phyloP scores from a whole-genome alignment of 2,888 invertebrate genomes.

The Ditylenchus weischeri region DNA sequence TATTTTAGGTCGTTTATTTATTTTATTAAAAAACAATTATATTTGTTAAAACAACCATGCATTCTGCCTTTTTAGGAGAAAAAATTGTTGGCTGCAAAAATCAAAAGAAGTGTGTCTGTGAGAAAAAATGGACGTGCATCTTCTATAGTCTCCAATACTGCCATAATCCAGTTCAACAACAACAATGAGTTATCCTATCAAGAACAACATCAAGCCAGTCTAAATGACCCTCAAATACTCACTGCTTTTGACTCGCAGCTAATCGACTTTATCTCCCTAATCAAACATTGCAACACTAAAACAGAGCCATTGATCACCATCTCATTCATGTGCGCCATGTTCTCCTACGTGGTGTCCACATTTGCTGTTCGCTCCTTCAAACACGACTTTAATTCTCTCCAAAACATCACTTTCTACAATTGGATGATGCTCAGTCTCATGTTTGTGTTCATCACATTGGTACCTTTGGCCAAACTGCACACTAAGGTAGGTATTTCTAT shows the following conservation, averaged over 20 bases:
- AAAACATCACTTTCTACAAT: constrained; percentile 3
- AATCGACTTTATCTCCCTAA: constrained; percentile 3
- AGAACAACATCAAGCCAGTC: neutral
- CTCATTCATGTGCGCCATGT: constrained; percentile 4
- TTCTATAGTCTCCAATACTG: neutral
- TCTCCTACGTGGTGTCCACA: constrained; percentile 3
- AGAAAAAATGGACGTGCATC: constrained; percentile 5
- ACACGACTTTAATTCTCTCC: neutral
- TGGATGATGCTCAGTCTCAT: neutral
- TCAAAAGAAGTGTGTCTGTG: no score
- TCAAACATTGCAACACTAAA: neutral
- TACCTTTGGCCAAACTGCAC: constrained; percentile 8
- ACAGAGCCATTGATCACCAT: constrained; percentile 3
- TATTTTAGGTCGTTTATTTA: no score
- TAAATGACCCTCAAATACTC: neutral
- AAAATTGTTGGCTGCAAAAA: no score
- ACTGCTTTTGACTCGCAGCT: neutral
- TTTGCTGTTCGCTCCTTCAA: constrained; percentile 7
- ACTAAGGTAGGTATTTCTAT: neutral
- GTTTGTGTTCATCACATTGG: constrained; percentile 5
- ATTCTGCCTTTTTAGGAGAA: no score
- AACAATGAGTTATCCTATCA: no score
- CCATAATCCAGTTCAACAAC: no score
- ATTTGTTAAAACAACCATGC: no score
- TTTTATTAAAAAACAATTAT: no score